Evolutionary conservation across 2,113 vertebrate species (phyloP), one percentile per base, ranked within the genome.

Genomic region (Dermatemys mawii): DNA sequence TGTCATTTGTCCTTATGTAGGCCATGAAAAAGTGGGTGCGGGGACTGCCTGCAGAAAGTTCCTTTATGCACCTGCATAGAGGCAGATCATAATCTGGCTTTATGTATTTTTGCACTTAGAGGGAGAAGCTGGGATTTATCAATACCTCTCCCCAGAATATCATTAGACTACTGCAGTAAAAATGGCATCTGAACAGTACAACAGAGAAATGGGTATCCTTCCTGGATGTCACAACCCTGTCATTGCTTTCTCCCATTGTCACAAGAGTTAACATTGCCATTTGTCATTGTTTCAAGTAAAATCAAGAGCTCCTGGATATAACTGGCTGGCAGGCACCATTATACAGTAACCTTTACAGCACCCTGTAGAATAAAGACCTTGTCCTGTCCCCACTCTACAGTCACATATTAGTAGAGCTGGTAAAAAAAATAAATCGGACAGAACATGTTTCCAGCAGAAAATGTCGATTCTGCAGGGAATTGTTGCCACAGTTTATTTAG

Each of bases 1-100:
- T 46, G 4, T 76, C 38, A 76, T 46, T 21, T 76, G 38, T 24
- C 5, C 41, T 27, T 27, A 24, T 27, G 73, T 73, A 19, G 67
- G 9, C 38, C 22, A 73, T 16, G 11, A 9, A 73, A 46, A 76
- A 76, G 73, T 41, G 13, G 3, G 26, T n/a, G n/a, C n/a, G 73
- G 27, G 14, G 41, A 13, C 82, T 82, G 51, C 8, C 55, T 50
- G 86, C 80, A 19, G 84, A 32, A 50, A 88, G 88, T 48, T 83
- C 10, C 0, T 1, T 75, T 54, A 38, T 1, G 0, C 14, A 35
- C 0, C 3, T 5, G 3, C 35, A 87, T 17, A 86, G 35, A 38
- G n/a, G n/a, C 54, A 76, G 13, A 70, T 8, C 38, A 51, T 10
- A 78, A 1, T 79, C 78, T 53, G 1, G 21, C 13, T 19, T 55